A percentile compares a stretch with the other conserved stretches of the same genome.
These are phyloP conservation scores for Athrips mouffetella DNA, from an alignment of 2,888 invertebrate species.

Conservation along the genomic window DNA sequence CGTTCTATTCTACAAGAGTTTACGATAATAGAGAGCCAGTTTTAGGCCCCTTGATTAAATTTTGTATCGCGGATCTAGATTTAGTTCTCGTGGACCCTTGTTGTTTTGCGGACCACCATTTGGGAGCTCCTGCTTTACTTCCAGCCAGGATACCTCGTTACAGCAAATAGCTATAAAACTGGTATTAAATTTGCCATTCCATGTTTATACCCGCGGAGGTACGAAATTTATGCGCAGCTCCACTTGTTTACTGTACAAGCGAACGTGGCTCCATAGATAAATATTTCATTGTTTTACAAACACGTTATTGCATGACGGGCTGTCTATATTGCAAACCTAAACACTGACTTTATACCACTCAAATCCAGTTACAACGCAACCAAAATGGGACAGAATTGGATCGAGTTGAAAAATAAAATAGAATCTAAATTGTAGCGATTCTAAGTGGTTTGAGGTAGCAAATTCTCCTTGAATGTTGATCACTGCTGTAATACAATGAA, in stretches of 20 bases:
- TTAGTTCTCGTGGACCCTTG: too few relatives aligned
- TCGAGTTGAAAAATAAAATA: too few relatives aligned
- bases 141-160: conserved; percentile 1
- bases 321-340: too few relatives aligned
- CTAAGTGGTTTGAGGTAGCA: conserved; percentile 4
- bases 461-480: conserved; percentile 17
- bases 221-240: conserved; percentile 6
- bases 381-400: background rate
- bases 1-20: too few relatives aligned
- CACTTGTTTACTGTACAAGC: background rate
- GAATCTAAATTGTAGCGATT: background rate
- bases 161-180: conserved; percentile 5
- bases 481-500: conserved; percentile 28
- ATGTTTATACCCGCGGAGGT: background rate
- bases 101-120: too few relatives aligned
- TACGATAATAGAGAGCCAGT: too few relatives aligned
- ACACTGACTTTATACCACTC: too few relatives aligned
- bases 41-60: too few relatives aligned
- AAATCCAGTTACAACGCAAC: background rate
- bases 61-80: too few relatives aligned
- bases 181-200: conserved; percentile 8
- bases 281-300: conserved; percentile 6
- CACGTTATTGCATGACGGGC: background rate
- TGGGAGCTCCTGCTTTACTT: too few relatives aligned
- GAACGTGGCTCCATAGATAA: conserved; percentile 2